These are phyloP conservation scores for Channa argus DNA, from an alignment of 2,113 vertebrate species.

Conservation along the genomic window DNA sequence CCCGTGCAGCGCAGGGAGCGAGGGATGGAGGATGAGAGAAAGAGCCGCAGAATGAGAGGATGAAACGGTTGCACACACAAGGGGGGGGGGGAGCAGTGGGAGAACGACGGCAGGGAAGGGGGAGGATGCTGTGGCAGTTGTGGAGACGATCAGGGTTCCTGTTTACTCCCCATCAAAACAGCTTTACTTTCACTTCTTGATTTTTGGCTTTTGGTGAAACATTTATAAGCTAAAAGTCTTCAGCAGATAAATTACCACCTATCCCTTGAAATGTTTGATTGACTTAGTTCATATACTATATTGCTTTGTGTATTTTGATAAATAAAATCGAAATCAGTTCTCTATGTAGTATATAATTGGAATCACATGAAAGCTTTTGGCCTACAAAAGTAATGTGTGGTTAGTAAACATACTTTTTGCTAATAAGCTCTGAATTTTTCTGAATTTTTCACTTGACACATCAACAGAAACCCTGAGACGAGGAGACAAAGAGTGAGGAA, in stretches of 20 bases:
- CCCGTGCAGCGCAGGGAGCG: conserved; percentile 72
- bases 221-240: neutral
- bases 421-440: neutral
- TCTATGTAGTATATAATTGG: neutral
- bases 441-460: neutral
- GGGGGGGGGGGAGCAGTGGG: conserved; percentile 69
- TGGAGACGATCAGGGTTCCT: conserved; percentile 68
- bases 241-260: neutral
- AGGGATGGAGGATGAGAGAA: conserved; percentile 85
- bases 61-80: conserved; percentile 82
- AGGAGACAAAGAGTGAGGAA: conserved; percentile 69
- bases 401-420: neutral
- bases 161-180: conserved; percentile 5
- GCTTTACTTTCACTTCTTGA: neutral
- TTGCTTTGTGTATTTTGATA: too few relatives aligned
- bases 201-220: neutral
- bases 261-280: neutral
- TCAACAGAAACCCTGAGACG: conserved; percentile 66
- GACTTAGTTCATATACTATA: neutral
- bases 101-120: conserved; percentile 35
- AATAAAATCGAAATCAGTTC: too few relatives aligned
- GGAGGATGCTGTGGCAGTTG: conserved; percentile 65
- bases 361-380: neutral
- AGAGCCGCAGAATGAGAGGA: conserved; percentile 86
- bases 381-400: neutral